These are phyloP conservation scores for Ichneumoninae sp. DNA, from an alignment of 2,888 invertebrate species.

Conservation along the genomic window DNA sequence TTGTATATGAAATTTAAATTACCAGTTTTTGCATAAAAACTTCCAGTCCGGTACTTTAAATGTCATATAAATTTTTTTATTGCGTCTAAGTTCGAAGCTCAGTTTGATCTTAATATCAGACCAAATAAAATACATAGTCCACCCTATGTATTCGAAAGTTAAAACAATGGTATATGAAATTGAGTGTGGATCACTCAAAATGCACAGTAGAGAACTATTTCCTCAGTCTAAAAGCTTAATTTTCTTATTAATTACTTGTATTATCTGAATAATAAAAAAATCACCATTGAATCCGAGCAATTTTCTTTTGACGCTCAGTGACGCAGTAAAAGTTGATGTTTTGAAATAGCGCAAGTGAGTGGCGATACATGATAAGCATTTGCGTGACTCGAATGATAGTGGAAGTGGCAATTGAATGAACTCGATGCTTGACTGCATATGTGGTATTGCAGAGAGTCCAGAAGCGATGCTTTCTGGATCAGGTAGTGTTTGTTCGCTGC, in stretches of 20 bases:
- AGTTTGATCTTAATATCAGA: too few species aligned
- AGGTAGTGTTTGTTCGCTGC: not conserved
- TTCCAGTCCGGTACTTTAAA: too few species aligned
- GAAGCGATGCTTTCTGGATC: not conserved
- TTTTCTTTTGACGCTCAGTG: not conserved
- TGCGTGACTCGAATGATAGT: conserved; percentile 63
- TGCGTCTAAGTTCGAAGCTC: too few species aligned
- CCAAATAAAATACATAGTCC: too few species aligned
- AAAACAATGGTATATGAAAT: too few species aligned
- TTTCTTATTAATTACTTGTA: not conserved
- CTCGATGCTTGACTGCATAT: conserved; percentile 30
- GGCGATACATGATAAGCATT: conserved; percentile 50
- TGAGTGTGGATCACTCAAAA: too few species aligned
- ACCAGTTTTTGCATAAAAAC: too few species aligned
- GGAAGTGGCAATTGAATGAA: conserved; percentile 55
- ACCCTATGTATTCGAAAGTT: too few species aligned
- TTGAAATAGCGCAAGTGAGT: conserved; percentile 16
- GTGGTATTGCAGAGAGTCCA: not conserved
- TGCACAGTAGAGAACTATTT: not conserved
- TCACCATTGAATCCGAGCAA: not conserved
- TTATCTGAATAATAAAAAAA: not conserved
- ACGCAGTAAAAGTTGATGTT: conserved; percentile 13
- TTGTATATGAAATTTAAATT: too few species aligned
- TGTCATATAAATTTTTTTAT: too few species aligned
- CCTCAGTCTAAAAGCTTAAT: not conserved